Evolutionary conservation across 2,113 vertebrate genomes (phyloP).

Genomic region (Antennarius striatus): DNA sequence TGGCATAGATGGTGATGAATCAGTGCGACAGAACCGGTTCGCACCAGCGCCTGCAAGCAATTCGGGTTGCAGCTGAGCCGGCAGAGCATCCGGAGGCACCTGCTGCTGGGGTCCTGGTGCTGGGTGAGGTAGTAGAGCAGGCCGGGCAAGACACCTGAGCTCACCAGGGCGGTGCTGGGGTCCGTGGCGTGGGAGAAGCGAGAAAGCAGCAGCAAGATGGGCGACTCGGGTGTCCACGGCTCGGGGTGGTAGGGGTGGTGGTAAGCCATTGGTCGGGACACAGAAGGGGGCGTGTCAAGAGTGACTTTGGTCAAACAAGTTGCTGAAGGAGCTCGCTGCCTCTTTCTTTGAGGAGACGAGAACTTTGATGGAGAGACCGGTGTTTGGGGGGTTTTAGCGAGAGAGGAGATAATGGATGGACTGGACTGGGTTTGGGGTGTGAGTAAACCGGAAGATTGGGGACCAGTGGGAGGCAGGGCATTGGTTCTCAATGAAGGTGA

Average conservation of each 20-base stretch:
- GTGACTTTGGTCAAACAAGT: constrained; percentile 46
- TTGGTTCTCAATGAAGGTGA: constrained; percentile 20
- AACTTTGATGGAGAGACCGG: constrained; percentile 67
- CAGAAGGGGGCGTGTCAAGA: constrained; percentile 63
- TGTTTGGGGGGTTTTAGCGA: constrained; percentile 41
- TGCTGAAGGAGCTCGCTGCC: constrained; percentile 49
- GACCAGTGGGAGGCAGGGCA: constrained; percentile 10
- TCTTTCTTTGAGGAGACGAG: constrained; percentile 65
- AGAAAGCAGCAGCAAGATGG: constrained; percentile 85
- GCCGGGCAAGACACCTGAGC: constrained; percentile 68
- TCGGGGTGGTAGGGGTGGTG: constrained; percentile 83
- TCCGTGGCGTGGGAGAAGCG: constrained; percentile 88
- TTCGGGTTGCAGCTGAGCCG: constrained; percentile 88
- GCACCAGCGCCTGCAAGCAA: constrained; percentile 87
- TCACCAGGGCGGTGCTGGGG: constrained; percentile 82
- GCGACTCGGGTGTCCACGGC: constrained; percentile 85
- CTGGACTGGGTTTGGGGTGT: background rate
- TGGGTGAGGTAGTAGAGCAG: constrained; percentile 85
- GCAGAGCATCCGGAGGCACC: constrained; percentile 83
- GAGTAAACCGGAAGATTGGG: background rate
- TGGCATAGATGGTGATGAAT: constrained; percentile 81
- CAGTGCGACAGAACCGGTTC: constrained; percentile 80
- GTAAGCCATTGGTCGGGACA: constrained; percentile 45
- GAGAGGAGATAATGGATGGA: constrained; percentile 19
- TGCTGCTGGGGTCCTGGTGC: constrained; percentile 82